phyloP scores from a whole-genome alignment of 2,797 vertebrate genomes.

The Danio aesculapii region DNA sequence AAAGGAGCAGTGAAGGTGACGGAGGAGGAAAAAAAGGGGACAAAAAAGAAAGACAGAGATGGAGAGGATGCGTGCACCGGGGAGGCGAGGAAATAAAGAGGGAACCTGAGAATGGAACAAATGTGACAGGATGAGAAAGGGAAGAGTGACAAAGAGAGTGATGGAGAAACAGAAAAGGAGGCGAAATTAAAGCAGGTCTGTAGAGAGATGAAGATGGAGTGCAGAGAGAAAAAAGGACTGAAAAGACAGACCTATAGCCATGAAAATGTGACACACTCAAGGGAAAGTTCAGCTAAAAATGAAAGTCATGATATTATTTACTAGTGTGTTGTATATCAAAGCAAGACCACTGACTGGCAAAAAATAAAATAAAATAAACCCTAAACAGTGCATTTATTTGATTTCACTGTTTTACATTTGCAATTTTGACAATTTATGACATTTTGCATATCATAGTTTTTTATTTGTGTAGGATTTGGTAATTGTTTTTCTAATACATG shows the following conservation, averaged over 20 bases:
- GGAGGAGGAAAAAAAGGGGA: constrained; percentile 49
- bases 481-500: too few relatives aligned
- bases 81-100: constrained; percentile 51
- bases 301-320: background rate
- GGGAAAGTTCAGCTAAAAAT: constrained; percentile 3
- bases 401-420: too few relatives aligned
- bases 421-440: too few relatives aligned
- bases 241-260: constrained; percentile 44
- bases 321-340: background rate
- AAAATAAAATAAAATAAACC: too few relatives aligned
- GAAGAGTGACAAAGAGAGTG: constrained; percentile 45
- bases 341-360: too few relatives aligned
- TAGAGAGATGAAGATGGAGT: constrained; percentile 53
- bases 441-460: too few relatives aligned
- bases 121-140: constrained; percentile 54
- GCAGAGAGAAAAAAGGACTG: constrained; percentile 44
- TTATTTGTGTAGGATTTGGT: too few relatives aligned
- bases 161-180: constrained; percentile 53
- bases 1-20: constrained; percentile 61
- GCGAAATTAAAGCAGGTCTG: constrained; percentile 53
- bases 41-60: constrained; percentile 59
- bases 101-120: constrained; percentile 51
- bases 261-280: constrained; percentile 46
- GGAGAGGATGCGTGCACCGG: constrained; percentile 66
- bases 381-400: too few relatives aligned